Evolutionary conservation across 92 coral and sea anemone genomes (phyloP), one percentile per base, ranked within the genome.

Genomic region (Metridium senile): DNA sequence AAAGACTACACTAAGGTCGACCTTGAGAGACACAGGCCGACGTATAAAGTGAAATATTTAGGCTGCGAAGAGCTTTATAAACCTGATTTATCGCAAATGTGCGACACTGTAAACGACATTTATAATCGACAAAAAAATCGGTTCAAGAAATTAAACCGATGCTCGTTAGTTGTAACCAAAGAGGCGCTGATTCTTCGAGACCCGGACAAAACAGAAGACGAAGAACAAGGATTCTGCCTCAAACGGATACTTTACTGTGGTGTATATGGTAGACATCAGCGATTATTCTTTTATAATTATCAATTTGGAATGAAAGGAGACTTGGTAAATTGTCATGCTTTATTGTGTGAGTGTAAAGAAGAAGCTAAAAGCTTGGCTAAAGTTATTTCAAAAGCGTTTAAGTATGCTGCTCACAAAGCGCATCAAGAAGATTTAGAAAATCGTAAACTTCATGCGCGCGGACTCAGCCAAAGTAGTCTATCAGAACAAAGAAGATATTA

Each of bases 351-450:
- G 75, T 86, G 62, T 70, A 92, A 89, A 77, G 88, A 77, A 62
- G 97, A 95, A 59, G 99, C 99, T 9, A 95, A 93, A 76, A 87
- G 89, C 81, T 72, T 95, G 27, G 99, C 99, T n/a, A 92, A 93
- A 81, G 88, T 91, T 26, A 89, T 91, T 69, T 84, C 87, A 2
- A 89, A 72, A 33, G 97, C 97, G 31, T 91, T 91, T 75, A 74
- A 64, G 34, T 68, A 83, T 32, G 89, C 85, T 33, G 87, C 89
- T 27, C 87, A 85, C 57, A 89, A 91, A 28, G 82, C 88, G 11
- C 97, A 91, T 33, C 93, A 85, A 16, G 86, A 88, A 49, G 97
- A 91, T 58, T 81, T 91, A 1, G 90, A 72, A 34, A 88, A 76
- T 33, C 78, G 93, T 19, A 85, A 71, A 66, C 86, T 85, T 33